Evolutionary conservation across 92 coral and sea anemone species (phyloP), one percentile per base, ranked within the genome.

Genomic region (Phenganax subtilis): DNA sequence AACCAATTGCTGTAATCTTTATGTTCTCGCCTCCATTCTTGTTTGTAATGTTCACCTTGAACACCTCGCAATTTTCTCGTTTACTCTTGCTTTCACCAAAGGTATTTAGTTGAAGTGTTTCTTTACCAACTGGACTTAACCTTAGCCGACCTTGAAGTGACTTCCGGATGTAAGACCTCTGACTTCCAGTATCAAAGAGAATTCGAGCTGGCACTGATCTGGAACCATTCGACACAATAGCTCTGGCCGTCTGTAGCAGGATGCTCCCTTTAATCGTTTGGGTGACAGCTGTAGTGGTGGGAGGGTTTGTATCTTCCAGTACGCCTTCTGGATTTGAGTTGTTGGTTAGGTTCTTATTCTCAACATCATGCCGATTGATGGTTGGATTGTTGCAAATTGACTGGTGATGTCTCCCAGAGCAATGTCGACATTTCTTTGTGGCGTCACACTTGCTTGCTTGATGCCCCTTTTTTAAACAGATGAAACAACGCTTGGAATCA

Each of bases 161-260:
- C 67, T 61, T 61, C 67, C 67, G 29, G 67, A 61, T 14, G 27
- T 9, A 61, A 1, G 67, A 61, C 29, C 67, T 17, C 25, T 61
- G 67, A 17, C 67, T 61, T 31, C 75, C 75, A 10, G 14, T 70
- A 9, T 70, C 55, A 51, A 31, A 70, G 16, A 31, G n/a, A 29
- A 59, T 59, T 76, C 78, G 66, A 11, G 60, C 78, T 11, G 78
- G 78, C 51, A n/a, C 60, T 11, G 31, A 84, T 54, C 78, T 73
- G 51, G 78, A 54, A 11, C 78, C 78, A 54, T 73, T 73, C 10
- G 60, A 73, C 31, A 54, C 78, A 54, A 51, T 73, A 51, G 78
- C 78, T 73, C 78, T 51, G 78, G 78, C 78, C 20, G 78, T 73
- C 60, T 73, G 78, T 60, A 73, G 53, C 78, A 73, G 60, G 31